Evolutionary conservation across 2,888 invertebrate genomes (phyloP), one percentile per base, ranked within the genome.

Genomic region (Flexamia atlantica): DNA sequence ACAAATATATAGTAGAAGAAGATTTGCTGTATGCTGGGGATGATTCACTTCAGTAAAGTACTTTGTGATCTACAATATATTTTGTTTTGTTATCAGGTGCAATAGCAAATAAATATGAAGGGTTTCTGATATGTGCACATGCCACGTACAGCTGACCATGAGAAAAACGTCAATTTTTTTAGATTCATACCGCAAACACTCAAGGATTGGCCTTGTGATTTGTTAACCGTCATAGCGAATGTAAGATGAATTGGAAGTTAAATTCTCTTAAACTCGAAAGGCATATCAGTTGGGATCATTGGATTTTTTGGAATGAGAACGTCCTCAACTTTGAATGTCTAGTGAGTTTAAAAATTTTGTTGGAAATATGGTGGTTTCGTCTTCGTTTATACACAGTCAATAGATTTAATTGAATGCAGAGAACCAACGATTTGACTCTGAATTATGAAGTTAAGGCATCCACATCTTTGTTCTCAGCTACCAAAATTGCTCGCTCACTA

Each of bases 281-380:
- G 81, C 57, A 88, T 76, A 84, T 89, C 87, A 60, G 30, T 70
- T 17, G 85, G 84, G 30, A 84, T 86, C 74, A 87, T 83, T 32
- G 85, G 84, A 36, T 86, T 86, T 28, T 85, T 36, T 42, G 86
- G 86, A 30, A 87, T 68, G 0, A n/a, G n/a, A n/a, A 88, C 87
- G 83, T 86, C 87, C 85, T 85, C 87, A 86, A 85, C 87, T n/a
- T 87, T 88, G 87, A 84, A n/a, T 80, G 80, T 88, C 88, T 70
- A 88, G 85, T 53, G 53, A 3, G 20, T 53, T 53, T 20, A 53
- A 20, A n/a, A 53, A 53, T 5, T 20, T 12, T 20, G 53, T 12
- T 53, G 87, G 83, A 53, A 79, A 82, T 68, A 9, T 3, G 2
- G 57, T 80, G 40, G 17, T 80, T 14, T 74, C 85, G 84, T 85